Conservation (phyloP, 2,113 vertebrate species). For the Elachura formosa region DNA sequence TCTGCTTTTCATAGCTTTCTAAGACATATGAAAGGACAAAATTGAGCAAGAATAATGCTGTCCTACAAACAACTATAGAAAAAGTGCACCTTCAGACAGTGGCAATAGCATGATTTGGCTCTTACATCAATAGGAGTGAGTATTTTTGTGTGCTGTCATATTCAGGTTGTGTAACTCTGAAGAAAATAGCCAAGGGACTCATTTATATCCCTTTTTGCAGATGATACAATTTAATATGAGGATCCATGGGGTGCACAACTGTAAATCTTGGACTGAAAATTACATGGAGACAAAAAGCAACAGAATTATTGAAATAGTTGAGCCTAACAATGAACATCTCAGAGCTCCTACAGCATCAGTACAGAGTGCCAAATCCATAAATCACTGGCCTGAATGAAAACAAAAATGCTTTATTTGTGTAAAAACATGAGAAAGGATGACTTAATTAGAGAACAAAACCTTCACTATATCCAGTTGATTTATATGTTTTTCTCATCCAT, state of each 20-base stretch:
- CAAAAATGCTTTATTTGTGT: conserved; percentile 46
- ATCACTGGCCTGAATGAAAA: conserved; percentile 36
- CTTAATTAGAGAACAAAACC: conserved; percentile 51
- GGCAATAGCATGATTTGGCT: background rate
- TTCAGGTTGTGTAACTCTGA: background rate
- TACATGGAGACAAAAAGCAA: conserved; percentile 56
- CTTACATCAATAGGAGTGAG: background rate
- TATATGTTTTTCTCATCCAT: conserved; percentile 20
- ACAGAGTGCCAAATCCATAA: conserved; percentile 52
- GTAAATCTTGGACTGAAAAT: conserved; percentile 67
- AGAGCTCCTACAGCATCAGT: conserved; percentile 8
- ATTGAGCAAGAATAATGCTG: background rate
- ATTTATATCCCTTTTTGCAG: conserved; percentile 51
- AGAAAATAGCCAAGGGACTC: conserved; percentile 39
- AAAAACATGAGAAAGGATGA: conserved; percentile 51
- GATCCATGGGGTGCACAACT: conserved; percentile 42
- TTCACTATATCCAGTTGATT: conserved; percentile 35
- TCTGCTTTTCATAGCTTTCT: background rate
- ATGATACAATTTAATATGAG: conserved; percentile 66
- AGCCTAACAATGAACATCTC: conserved; percentile 46
- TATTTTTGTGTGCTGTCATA: background rate
- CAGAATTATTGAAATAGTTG: conserved; percentile 53
- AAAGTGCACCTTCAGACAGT: background rate
- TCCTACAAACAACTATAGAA: background rate
- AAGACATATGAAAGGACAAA: background rate